Percentiles rank a stretch among this genome's conserved stretches.
phyloP scores from a whole-genome alignment of 2,888 invertebrate genomes.

The Aspidiotus rigidus region DNA sequence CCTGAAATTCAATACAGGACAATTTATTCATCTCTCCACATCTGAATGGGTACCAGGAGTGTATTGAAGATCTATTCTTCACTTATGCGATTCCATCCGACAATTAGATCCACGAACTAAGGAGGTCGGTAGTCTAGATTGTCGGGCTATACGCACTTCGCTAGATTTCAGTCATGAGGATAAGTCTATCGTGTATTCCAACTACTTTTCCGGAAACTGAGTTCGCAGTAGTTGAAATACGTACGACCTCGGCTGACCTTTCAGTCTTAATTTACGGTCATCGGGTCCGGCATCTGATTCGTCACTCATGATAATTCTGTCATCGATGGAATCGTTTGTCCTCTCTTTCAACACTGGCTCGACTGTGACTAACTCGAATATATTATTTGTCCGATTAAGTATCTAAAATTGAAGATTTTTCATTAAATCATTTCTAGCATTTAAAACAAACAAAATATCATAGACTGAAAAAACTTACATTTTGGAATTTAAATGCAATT shows the following conservation, averaged over 20 bases:
- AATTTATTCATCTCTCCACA: no score
- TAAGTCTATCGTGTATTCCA: no score
- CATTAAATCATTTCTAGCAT: no score
- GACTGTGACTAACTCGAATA: conserved; percentile 86
- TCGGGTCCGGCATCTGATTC: conserved; percentile 56
- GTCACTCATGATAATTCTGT: conserved; percentile 50
- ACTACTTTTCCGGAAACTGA: no score
- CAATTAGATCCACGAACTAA: no score
- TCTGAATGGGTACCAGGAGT: no score
- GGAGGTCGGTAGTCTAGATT: no score
- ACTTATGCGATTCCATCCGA: no score
- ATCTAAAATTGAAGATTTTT: conserved; percentile 53
- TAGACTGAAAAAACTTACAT: conserved; percentile 55
- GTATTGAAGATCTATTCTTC: no score
- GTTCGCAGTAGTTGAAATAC: no score
- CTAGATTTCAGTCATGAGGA: no score
- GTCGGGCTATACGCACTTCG: no score
- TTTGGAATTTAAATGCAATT: conserved; percentile 88
- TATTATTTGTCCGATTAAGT: conserved; percentile 88
- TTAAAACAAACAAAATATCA: not conserved
- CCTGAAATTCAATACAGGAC: conserved; percentile 49
- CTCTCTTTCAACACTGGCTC: conserved; percentile 67
- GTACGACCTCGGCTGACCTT: conserved; percentile 51
- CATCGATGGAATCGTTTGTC: conserved; percentile 48
- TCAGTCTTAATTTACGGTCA: conserved; percentile 66